phyloP scores from a whole-genome alignment of 64 coral and sea anemone genomes.

The Trachythela sp. region DNA sequence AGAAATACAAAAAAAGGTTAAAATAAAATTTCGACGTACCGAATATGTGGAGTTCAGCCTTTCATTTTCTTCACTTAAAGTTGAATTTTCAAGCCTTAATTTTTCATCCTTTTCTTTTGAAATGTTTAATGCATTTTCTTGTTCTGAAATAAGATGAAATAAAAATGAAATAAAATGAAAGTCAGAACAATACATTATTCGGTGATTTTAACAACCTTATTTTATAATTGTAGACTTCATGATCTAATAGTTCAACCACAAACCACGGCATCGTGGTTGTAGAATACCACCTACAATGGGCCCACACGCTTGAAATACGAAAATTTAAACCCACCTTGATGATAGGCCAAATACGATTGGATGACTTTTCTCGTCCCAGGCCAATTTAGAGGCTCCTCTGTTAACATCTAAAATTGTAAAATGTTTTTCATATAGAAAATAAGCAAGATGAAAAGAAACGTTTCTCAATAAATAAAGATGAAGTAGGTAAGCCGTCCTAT shows the following conservation, averaged over 20 bases:
- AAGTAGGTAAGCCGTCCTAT: no score
- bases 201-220: background rate
- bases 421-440: background rate
- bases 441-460: background rate
- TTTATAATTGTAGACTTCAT: background rate
- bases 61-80: background rate
- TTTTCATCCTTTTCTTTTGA: background rate
- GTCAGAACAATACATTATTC: conserved; percentile 15
- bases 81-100: background rate
- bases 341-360: background rate
- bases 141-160: background rate
- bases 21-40: no score
- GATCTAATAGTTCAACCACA: no score
- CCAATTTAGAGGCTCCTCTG: background rate
- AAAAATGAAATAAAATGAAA: background rate
- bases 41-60: background rate
- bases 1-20: no score
- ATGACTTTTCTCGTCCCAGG: conserved; percentile 1
- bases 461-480: background rate
- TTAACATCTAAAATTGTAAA: background rate
- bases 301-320: background rate
- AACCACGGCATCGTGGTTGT: background rate
- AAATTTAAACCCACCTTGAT: background rate
- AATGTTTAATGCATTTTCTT: background rate
- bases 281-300: background rate